phyloP scores from a whole-genome alignment of 2,797 vertebrate genomes.

The Agapornis canus region DNA sequence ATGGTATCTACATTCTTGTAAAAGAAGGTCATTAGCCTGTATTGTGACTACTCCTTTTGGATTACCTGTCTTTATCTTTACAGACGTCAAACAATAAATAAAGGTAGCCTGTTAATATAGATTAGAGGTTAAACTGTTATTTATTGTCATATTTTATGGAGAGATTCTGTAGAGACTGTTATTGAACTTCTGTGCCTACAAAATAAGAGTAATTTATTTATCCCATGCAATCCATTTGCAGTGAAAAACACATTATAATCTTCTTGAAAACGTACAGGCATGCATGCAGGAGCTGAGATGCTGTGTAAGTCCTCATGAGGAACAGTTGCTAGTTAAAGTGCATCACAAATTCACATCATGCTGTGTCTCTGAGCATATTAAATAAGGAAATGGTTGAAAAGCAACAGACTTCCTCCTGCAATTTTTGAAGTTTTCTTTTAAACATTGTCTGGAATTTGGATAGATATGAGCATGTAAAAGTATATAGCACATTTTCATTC shows the following conservation, averaged over 20 bases:
- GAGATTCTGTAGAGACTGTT: background rate
- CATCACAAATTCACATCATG: background rate
- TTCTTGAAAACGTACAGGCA: background rate
- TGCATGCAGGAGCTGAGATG: background rate
- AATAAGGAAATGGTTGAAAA: background rate
- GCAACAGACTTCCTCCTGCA: background rate
- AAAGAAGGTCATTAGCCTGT: conserved; percentile 74
- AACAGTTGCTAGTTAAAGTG: background rate
- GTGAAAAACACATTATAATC: background rate
- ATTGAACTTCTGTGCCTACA: conserved; percentile 15
- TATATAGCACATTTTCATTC: background rate
- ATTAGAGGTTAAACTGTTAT: conserved; percentile 47
- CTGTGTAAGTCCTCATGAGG: background rate
- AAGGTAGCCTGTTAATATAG: conserved; percentile 11
- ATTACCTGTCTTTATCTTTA: conserved; percentile 31
- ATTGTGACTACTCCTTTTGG: conserved; percentile 25
- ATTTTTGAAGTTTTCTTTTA: background rate
- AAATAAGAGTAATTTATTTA: conserved; percentile 17
- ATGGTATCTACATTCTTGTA: conserved; percentile 66
- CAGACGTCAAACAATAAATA: conserved; percentile 35
- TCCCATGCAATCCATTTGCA: background rate
- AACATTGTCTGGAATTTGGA: accelerated
- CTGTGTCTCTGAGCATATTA: background rate
- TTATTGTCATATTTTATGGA: conserved; percentile 11
- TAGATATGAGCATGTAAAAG: background rate